Evolutionary conservation across 2,888 invertebrate species (phyloP).

Genomic region (Drosophila paracracens): DNA sequence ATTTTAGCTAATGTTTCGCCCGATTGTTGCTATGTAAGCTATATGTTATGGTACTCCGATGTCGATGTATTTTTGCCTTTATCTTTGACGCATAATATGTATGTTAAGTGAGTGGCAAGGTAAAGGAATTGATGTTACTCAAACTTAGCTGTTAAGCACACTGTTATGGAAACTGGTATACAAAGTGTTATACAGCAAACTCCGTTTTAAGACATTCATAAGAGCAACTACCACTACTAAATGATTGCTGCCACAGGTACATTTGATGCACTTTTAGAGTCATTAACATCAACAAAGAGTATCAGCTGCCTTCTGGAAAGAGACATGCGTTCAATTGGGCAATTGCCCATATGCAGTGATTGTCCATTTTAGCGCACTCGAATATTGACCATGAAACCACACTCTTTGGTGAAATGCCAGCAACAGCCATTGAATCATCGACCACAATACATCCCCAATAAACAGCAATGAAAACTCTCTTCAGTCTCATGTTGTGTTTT

Average conservation of each 20-base stretch:
- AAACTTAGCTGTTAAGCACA: neutral
- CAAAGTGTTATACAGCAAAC: neutral
- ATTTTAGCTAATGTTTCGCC: neutral
- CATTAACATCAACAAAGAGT: constrained; percentile 8
- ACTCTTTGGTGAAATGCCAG: constrained; percentile 26
- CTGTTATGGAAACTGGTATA: neutral
- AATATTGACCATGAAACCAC: constrained; percentile 33
- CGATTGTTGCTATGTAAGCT: neutral
- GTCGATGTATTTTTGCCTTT: no score
- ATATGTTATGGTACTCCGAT: neutral
- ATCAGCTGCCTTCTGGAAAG: neutral
- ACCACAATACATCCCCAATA: constrained; percentile 66
- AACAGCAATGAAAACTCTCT: constrained; percentile 52
- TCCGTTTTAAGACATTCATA: neutral
- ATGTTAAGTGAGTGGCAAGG: no score
- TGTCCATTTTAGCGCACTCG: constrained; percentile 66
- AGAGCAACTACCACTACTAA: constrained; percentile 30
- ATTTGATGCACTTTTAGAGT: neutral
- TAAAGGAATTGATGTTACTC: neutral
- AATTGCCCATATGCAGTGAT: constrained; percentile 74
- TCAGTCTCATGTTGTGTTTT: neutral
- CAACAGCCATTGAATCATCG: constrained; percentile 37
- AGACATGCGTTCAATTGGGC: constrained; percentile 33
- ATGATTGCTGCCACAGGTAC: constrained; percentile 56
- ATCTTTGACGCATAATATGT: no score